Conservation (phyloP, 1,140 invertebrate species). For the Euura lappo region DNA sequence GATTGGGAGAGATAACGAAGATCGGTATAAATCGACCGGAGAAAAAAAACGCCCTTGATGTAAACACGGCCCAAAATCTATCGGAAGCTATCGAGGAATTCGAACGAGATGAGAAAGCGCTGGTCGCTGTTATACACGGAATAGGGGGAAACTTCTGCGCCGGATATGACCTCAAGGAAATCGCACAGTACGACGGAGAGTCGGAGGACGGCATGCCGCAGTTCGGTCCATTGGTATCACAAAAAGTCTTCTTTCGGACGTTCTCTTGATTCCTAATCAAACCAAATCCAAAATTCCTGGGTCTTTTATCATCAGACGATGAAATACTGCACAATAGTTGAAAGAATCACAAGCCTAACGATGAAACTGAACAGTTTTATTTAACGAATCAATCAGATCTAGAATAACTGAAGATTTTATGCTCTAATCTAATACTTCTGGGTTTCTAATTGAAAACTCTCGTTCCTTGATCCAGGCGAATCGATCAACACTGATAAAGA, state of each 20-base stretch:
- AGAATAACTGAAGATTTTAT: constrained; percentile 21
- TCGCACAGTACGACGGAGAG: constrained; percentile 59
- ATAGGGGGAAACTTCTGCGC: constrained; percentile 90
- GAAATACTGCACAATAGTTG: no score
- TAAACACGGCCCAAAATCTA: constrained; percentile 69
- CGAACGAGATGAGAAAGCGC: constrained; percentile 74
- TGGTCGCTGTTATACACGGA: constrained; percentile 83
- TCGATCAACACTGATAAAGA: constrained; percentile 71
- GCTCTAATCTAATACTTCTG: neutral
- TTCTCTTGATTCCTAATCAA: constrained; percentile 17
- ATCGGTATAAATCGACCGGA: constrained; percentile 88
- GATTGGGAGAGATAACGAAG: constrained; percentile 68
- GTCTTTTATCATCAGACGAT: no score
- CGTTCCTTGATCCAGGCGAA: constrained; percentile 59
- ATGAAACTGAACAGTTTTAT: constrained; percentile 11
- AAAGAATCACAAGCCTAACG: neutral
- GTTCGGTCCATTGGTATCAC: constrained; percentile 60
- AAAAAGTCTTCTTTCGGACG: constrained; percentile 42
- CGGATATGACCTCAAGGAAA: constrained; percentile 82
- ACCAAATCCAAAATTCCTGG: no score
- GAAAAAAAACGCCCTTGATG: constrained; percentile 82
- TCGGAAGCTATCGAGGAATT: constrained; percentile 77
- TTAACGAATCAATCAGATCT: neutral
- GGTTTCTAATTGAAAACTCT: constrained; percentile 13
- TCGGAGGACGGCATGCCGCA: constrained; percentile 46